Base-by-base conservation (phyloP, 2,113 vertebrate genomes). In the Thunnus thynnus region DNA sequence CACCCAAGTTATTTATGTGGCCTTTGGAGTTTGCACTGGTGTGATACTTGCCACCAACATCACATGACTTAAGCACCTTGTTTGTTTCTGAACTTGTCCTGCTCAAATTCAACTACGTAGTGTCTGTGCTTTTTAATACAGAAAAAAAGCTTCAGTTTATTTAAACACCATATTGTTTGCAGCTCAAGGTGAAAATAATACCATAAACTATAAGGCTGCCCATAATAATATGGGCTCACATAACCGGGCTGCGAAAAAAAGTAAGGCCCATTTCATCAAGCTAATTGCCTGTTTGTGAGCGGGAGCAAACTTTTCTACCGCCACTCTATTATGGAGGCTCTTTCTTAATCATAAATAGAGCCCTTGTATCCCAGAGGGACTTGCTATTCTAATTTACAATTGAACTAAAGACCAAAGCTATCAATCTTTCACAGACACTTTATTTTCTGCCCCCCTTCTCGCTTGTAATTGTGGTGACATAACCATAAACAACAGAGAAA, bases 301-400 rank as follows among this genome's bases (percentile, higher is more conserved):
- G 95, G 95, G 96, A 97, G 96, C 96, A 97, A 98, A 98, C 96
- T 98, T 94, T 98, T 96, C 94, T 94, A 95, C 95, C 96, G 96
- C 96, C 96, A 96, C 96, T 97, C 96, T 97, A 96, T 97, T 97
- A 99, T 91, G 92, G 95, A 96, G 94, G 96, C 96, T 97, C 97
- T 97, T 98, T 98, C 97, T 97, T 98, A 99, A 99, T 98, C 97
- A 99, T 98, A 98, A 98, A 97, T 98, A 96, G 96, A 96, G 96
- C 95, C 95, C 95, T 92, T 96, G 96, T 96, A 95, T 97, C 96
- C 96, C 96, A 94, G 94, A 96, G 97, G 96, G 96, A 96, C 94
- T 95, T 96, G 96, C 95, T 90, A 96, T 98, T 97, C 96, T 97
- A 97, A 99, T 99, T 99, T 98, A 98, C 97, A 98, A 97, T 96